Conservation (phyloP, 1,140 invertebrate genomes). For the Musca vetustissima region DNA sequence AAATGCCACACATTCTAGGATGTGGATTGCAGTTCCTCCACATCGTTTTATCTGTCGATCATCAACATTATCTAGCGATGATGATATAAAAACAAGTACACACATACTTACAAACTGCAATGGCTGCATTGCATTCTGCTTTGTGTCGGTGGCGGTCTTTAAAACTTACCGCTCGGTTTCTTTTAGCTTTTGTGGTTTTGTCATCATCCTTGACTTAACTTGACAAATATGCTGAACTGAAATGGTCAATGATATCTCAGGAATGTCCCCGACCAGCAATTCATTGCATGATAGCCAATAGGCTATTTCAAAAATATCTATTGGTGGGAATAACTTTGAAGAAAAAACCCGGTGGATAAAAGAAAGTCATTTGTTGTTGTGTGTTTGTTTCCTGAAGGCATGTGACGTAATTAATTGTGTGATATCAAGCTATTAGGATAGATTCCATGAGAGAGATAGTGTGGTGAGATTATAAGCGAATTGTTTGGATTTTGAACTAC, state of each 20-base stretch:
- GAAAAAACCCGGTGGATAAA: constrained; percentile 15
- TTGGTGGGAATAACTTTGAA: constrained; percentile 4
- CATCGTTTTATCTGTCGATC: no score
- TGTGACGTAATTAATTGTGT: constrained; percentile 12
- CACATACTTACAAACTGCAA: no score
- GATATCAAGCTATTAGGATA: background rate
- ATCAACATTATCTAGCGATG: no score
- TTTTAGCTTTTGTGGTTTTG: background rate
- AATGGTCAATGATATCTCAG: background rate
- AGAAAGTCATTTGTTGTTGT: background rate
- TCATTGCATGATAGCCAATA: no score
- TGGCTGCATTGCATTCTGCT: background rate
- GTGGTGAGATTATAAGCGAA: no score
- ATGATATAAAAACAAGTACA: no score
- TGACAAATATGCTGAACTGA: constrained; percentile 13
- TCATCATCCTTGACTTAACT: background rate
- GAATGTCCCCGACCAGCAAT: background rate
- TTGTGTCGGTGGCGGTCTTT: background rate
- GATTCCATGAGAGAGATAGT: background rate
- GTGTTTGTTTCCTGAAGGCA: background rate
- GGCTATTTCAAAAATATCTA: no score
- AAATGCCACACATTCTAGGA: no score
- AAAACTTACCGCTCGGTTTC: no score
- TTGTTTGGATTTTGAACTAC: no score
- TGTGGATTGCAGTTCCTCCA: no score